Evolutionary conservation across 2,113 vertebrate species (phyloP).

Genomic region (Petroica traversi): DNA sequence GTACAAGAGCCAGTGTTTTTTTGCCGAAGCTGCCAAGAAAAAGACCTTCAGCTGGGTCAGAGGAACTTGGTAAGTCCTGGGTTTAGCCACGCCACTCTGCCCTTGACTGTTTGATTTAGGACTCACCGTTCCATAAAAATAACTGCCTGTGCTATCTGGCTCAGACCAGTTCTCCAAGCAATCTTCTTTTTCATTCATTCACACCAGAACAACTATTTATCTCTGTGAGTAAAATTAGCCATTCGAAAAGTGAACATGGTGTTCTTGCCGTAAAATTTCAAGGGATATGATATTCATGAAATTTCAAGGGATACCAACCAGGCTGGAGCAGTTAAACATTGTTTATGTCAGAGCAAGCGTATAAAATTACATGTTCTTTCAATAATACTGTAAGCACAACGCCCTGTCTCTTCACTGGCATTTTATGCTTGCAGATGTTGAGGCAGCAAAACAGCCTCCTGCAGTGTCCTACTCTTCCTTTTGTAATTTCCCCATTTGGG

Average conservation of each 20-base stretch:
- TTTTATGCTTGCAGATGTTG: not conserved
- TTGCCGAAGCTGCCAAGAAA: constrained; percentile 53
- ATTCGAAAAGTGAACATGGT: not conserved
- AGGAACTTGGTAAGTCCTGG: constrained; percentile 36
- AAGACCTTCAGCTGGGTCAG: constrained; percentile 20
- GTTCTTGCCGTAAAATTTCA: not conserved
- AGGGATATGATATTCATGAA: too few relatives aligned
- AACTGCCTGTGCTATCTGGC: constrained; percentile 58
- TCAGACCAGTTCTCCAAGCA: constrained; percentile 3
- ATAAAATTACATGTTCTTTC: not conserved
- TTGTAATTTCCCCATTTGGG: not conserved
- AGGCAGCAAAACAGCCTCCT: not conserved
- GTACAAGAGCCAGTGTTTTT: not conserved
- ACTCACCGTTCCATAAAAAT: constrained; percentile 53
- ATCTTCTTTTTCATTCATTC: not conserved
- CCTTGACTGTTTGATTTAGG: constrained; percentile 52
- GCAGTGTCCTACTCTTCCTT: not conserved
- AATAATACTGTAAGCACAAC: not conserved
- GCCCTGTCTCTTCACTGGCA: not conserved
- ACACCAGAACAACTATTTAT: not conserved
- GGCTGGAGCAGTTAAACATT: not conserved
- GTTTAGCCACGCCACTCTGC: constrained; percentile 50
- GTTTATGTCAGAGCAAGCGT: not conserved
- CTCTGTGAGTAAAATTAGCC: not conserved
- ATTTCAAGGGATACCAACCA: not conserved